Evolutionary conservation across 2,797 vertebrate species (phyloP).

Genomic region (Apogon talboti): DNA sequence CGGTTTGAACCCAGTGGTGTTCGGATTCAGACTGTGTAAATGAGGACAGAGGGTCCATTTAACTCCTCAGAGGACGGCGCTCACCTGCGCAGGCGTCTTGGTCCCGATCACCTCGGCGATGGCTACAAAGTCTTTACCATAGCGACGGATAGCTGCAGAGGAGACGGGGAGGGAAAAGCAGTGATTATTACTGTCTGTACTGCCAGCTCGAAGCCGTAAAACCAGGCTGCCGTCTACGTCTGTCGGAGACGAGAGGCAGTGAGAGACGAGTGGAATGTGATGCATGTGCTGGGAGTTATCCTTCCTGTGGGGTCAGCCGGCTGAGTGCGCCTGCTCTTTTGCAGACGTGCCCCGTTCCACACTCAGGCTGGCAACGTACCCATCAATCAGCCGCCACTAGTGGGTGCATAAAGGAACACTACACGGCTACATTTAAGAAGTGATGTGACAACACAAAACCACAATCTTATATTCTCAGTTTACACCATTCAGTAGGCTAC

Average conservation of each 20-base stretch:
- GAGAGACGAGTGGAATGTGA: constrained; percentile 2
- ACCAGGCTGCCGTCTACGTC: background rate
- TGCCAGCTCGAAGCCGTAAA: background rate
- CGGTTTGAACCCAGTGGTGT: too few relatives aligned
- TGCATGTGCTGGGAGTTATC: constrained; percentile 33
- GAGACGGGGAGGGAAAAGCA: background rate
- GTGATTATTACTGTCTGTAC: background rate
- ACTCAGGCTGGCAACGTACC: background rate
- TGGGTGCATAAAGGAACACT: background rate
- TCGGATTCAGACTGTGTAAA: too few relatives aligned
- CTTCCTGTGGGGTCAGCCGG: constrained; percentile 30
- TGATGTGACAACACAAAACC: too few relatives aligned
- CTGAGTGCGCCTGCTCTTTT: constrained; percentile 45
- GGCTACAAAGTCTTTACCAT: constrained; percentile 91
- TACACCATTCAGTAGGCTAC: too few relatives aligned
- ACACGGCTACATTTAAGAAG: too few relatives aligned
- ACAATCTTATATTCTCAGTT: too few relatives aligned
- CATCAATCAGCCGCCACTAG: background rate
- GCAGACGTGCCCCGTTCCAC: constrained; percentile 21
- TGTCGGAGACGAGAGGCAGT: background rate
- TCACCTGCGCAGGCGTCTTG: constrained; percentile 91
- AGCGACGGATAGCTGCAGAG: constrained; percentile 87
- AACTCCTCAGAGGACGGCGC: constrained; percentile 66
- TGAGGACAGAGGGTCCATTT: too few relatives aligned
- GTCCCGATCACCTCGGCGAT: constrained; percentile 93